A percentile compares a stretch with the other conserved stretches of the same genome.
These are phyloP conservation scores for Crossoptilon crossoptilon DNA, from an alignment of 2,797 vertebrate genomes.

Conservation along the genomic window DNA sequence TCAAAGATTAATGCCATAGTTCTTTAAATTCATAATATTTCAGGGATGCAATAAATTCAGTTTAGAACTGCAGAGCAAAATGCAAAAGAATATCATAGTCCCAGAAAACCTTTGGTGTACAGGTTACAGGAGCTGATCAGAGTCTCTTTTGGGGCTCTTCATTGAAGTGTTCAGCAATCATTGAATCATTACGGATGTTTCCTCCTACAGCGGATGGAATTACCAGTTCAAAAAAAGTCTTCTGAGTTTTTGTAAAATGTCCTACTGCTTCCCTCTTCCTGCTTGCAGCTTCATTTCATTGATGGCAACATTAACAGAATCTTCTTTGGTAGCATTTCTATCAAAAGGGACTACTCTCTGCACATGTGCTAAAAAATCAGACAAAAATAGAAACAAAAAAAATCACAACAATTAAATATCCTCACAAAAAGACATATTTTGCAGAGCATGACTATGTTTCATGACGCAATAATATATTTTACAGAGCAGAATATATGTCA, in stretches of 20 bases:
- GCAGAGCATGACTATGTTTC: background rate
- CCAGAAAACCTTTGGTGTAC: background rate
- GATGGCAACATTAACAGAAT: conserved; percentile 45
- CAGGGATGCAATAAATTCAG: conserved; percentile 25
- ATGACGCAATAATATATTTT: background rate
- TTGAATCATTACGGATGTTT: background rate
- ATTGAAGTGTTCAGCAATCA: conserved; percentile 32
- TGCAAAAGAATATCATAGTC: conserved; percentile 9
- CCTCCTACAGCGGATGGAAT: conserved; percentile 9
- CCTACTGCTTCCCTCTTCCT: conserved; percentile 76
- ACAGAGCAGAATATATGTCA: background rate
- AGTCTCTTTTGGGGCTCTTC: conserved; percentile 13
- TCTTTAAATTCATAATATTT: conserved; percentile 31
- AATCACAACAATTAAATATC: background rate
- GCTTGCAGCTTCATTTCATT: conserved; percentile 66
- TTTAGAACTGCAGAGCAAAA: conserved; percentile 47
- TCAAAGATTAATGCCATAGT: conserved; percentile 10
- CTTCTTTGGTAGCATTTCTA: conserved; percentile 70
- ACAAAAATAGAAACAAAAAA: background rate
- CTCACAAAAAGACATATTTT: conserved; percentile 8
- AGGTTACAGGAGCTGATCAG: conserved; percentile 23
- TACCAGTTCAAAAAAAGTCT: conserved; percentile 16
- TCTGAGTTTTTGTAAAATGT: conserved; percentile 34
- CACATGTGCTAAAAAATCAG: conserved; percentile 75
- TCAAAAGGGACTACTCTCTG: conserved; percentile 78